Evolutionary conservation across 2,888 invertebrate species (phyloP), one percentile per base, ranked within the genome.

Genomic region (Pollenia angustigena): DNA sequence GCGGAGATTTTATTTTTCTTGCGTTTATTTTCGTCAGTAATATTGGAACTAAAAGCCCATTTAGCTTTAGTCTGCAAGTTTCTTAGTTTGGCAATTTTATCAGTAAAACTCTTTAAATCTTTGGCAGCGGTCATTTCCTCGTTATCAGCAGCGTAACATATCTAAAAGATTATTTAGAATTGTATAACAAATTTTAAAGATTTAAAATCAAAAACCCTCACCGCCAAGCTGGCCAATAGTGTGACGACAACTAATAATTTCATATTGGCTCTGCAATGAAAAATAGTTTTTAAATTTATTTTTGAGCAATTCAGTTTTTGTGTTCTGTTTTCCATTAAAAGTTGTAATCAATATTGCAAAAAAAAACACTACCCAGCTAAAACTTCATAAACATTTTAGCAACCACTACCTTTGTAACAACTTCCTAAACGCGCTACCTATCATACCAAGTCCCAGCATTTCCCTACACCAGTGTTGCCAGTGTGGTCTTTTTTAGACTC

Each of bases 11-110:
- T 92, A 81, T 91, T 92, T 91, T 94, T 93, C 14, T 90, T 89
- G 48, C 95, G 94, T 76, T 96, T 94, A 92, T 96, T 97, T 81
- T 95, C 95, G 74, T 96, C 95, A 0, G 96, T 97, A 60, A 97
- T 95, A 91, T 97, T 96, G 0, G 97, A 96, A 0, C 95, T 95
- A 91, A 97, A 97, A 0, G 94, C 95, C 97, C 97, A 97, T 2
- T 95, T 94, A 0, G 96, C 96, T 4, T 95, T 88, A 0, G 94
- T 94, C 4, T 94, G 94, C n/a, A 94, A 93, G 90, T 96, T 95
- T 87, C 94, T 94, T 90, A 95, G 94, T 69, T 93, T 89, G 0
- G 95, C 95, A n/a, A 94, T 93, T 81, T 95, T 94, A 71, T 94
- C 94, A 91, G 97, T 96, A 44, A 96, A 91, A 83, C 95, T 94